phyloP scores from a whole-genome alignment of 2,888 invertebrate species.

The Lacanobia wlatinum region DNA sequence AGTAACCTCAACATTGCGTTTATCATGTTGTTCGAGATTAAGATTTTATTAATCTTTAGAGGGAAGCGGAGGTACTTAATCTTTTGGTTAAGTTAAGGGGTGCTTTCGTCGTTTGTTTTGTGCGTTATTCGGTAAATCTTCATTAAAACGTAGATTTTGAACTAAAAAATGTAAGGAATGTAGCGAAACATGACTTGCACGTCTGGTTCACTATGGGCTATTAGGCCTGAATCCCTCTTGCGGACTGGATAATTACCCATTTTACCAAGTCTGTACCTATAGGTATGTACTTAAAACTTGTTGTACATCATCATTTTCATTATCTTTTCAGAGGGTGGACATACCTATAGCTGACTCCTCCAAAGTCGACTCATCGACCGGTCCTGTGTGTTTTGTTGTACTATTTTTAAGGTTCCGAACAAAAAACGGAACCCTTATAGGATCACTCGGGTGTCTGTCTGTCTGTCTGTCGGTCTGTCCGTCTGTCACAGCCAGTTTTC shows the following conservation, averaged over 20 bases:
- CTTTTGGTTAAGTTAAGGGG: conserved; percentile 28
- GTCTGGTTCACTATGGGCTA: neutral
- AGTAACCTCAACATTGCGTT: conserved; percentile 68
- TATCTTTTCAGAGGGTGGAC: neutral
- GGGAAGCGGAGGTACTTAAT: conserved; percentile 48
- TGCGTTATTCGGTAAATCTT: conserved; percentile 1
- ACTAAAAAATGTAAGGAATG: neutral
- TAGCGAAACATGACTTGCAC: neutral
- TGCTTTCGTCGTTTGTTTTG: conserved; percentile 27
- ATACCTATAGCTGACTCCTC: neutral
- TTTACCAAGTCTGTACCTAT: neutral
- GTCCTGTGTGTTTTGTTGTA: too few relatives aligned
- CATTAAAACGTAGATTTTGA: neutral
- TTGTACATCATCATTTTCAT: neutral
- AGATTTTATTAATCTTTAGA: conserved; percentile 67
- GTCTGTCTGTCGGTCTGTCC: too few relatives aligned
- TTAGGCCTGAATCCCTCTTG: neutral
- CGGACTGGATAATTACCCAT: neutral
- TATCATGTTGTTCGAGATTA: conserved; percentile 61
- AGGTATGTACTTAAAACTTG: too few relatives aligned
- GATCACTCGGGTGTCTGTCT: too few relatives aligned
- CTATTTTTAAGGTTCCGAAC: too few relatives aligned
- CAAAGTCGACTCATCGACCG: too few relatives aligned
- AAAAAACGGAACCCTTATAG: too few relatives aligned
- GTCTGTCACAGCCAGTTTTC: too few relatives aligned